Base-by-base conservation (phyloP, 2,888 invertebrate genomes). In the Mycalesis mineus region DNA sequence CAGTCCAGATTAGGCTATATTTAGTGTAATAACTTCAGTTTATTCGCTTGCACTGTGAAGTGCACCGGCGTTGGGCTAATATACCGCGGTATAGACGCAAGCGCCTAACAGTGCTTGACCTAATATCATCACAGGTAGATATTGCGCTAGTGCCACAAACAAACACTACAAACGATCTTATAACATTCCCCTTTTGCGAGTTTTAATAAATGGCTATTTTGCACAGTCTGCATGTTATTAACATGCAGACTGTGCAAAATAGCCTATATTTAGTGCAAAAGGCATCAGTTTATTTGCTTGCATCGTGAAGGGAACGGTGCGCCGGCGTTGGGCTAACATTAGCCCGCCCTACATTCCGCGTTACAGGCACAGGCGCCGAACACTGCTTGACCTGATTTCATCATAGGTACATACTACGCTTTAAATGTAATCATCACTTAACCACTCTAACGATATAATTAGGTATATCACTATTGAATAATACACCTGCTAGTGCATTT, bases 311-410 rank as follows among this genome's bases (percentile, higher is more conserved):
- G 69, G 72, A 71, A 70, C 69, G 73, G 69, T 78, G 78, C 74
- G 74, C 65, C 68, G 64, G 70, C 74, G 76, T 71, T 67, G 75
- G 65, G 78, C 87, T 84, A 88, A 84, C 81, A 82, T 87, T 87
- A 87, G 84, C 79, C 70, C 76, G 82, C 73, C 82, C 82, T 80
- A 83, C 81, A 86, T 86, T 78, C 83, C 79, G 75, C 68, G 77
- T 81, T 78, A 75, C 68, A 83, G 78, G 79, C 77, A 80, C 74
- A 75, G 70, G 70, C 65, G 70, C 72, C 74, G 77, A 76, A 77
- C 75, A 76, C 78, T 68, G 72, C 68, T 77, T 83, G 85, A 84
- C 86, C 86, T 68, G 75, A 82, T 88, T 87, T 82, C 81, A 72
- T 70, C 59, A 63, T 60, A 47, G 33, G 45, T 45, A 22, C 3